Conservation (phyloP, 2,888 invertebrate species). For the Orgyia antiqua region DNA sequence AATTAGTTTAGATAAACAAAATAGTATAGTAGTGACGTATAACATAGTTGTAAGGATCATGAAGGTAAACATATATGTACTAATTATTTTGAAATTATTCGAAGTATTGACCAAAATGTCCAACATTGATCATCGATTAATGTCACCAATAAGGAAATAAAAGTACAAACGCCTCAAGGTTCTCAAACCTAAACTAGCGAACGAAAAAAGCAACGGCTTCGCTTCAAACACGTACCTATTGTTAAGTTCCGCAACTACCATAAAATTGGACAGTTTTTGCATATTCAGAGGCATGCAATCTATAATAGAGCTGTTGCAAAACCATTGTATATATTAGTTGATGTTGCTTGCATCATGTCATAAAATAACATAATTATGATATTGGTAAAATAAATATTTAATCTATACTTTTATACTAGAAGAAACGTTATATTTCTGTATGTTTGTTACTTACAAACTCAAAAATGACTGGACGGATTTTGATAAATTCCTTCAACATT, state of each 20-base stretch:
- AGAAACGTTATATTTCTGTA: too few species aligned
- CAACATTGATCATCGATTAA: too few species aligned
- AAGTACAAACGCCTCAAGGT: conserved; percentile 55
- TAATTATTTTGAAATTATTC: too few species aligned
- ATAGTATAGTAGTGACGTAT: too few species aligned
- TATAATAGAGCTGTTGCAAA: conserved; percentile 10
- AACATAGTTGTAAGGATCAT: too few species aligned
- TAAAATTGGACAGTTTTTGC: conserved; percentile 22
- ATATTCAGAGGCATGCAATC: conserved; percentile 16
- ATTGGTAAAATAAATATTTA: not conserved
- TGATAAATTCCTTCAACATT: too few species aligned
- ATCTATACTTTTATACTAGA: too few species aligned
- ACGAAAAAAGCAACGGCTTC: conserved; percentile 27
- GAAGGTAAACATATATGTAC: too few species aligned
- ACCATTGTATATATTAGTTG: not conserved
- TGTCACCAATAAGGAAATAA: conserved; percentile 70
- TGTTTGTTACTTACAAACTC: too few species aligned
- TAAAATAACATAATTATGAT: not conserved
- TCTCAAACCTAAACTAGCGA: conserved; percentile 31
- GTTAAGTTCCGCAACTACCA: conserved; percentile 29
- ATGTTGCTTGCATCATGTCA: not conserved
- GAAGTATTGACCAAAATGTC: too few species aligned
- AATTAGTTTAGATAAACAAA: too few species aligned
- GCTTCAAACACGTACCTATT: conserved; percentile 25
- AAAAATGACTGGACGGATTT: too few species aligned